Base-by-base conservation (phyloP, 2,113 vertebrate species). In the Melierax canorus region DNA sequence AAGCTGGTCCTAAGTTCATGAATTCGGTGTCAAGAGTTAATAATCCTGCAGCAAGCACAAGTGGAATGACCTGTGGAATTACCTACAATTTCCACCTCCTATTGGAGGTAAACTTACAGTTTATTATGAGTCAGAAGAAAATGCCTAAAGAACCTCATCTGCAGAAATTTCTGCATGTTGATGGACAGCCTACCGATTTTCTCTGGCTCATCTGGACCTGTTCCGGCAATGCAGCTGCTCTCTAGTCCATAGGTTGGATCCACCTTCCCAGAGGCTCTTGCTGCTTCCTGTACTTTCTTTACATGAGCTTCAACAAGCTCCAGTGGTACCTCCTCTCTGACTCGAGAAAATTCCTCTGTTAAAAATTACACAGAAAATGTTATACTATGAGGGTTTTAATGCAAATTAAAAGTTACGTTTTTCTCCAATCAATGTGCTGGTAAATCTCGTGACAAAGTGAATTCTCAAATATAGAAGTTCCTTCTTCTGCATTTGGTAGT, bases 271-370 rank as follows among this genome's bases (percentile, higher is more conserved):
- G 99, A 99, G 94, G 98, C 99, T 62, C 98, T 98, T 1, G 99
- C 99, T 0, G 99, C 99, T 68, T 99, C 99, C 91, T 99, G 99
- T 3, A 99, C 99, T 55, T 99, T 99, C 97, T 99, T 99, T 32
- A 99, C 99, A 0, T 99, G 99, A n/a, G 99, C 99, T 89, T 99
- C 99, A 24, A 99, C 99, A 66, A 99, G 97, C 94, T 99, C 99
- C 29, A 99, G 97, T 0, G 99, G 99, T 3, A 99, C 99, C 94
- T 99, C 99, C 93, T 99, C 99, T 36, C 99, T 98, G 41, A 99
- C 99, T 2, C 99, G 98, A 29, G 99, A 99, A 74, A 99, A 99
- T 86, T 99, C 99, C 98, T 99, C 99, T 99, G 97, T 86, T 56
- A 68, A 95, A 59, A 86, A 62, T 7, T 8, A 83, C n/a, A 96